phyloP scores from a whole-genome alignment of 2,888 invertebrate species.

The Eupithecia vulgata region DNA sequence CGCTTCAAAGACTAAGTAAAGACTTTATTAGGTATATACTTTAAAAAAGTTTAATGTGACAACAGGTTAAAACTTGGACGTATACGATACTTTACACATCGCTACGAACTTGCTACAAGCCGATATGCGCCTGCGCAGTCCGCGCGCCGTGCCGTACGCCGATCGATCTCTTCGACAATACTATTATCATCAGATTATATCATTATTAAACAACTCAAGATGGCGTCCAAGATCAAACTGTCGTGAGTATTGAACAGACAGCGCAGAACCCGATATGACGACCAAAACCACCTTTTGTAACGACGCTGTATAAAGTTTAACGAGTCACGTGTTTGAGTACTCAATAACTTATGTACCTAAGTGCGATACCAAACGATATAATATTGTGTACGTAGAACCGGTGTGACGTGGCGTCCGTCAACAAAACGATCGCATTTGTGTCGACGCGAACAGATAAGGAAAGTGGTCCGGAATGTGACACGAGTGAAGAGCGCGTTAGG shows the following conservation, averaged over 20 bases:
- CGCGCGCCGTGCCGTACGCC: too few relatives aligned
- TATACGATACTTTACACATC: not conserved
- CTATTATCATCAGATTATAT: not conserved
- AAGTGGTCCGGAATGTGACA: slow-evolving; percentile 22
- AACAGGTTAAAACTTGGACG: not conserved
- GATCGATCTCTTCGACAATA: not conserved
- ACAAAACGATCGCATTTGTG: slow-evolving; percentile 13
- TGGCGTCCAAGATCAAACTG: slow-evolving; percentile 29
- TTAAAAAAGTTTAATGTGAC: not conserved
- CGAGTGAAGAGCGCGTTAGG: slow-evolving; percentile 16
- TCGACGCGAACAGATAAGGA: slow-evolving; percentile 15
- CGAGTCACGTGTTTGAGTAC: slow-evolving; percentile 37
- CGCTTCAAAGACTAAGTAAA: not conserved
- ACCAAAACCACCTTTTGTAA: slow-evolving; percentile 38
- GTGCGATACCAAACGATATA: slow-evolving; percentile 25
- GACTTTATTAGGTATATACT: not conserved
- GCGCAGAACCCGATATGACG: slow-evolving; percentile 28
- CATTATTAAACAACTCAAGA: slow-evolving; percentile 15
- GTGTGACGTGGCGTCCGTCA: slow-evolving; percentile 5
- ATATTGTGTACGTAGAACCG: not conserved
- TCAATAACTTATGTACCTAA: slow-evolving; percentile 33
- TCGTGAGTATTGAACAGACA: slow-evolving; percentile 33
- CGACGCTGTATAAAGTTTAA: slow-evolving; percentile 42
- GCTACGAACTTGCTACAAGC: not conserved
- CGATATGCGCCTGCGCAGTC: too few relatives aligned